Percentiles rank a stretch among this genome's conserved stretches.
These are phyloP conservation scores for Rhamphomyia laevipes DNA, from an alignment of 2,888 invertebrate species.

Conservation along the genomic window DNA sequence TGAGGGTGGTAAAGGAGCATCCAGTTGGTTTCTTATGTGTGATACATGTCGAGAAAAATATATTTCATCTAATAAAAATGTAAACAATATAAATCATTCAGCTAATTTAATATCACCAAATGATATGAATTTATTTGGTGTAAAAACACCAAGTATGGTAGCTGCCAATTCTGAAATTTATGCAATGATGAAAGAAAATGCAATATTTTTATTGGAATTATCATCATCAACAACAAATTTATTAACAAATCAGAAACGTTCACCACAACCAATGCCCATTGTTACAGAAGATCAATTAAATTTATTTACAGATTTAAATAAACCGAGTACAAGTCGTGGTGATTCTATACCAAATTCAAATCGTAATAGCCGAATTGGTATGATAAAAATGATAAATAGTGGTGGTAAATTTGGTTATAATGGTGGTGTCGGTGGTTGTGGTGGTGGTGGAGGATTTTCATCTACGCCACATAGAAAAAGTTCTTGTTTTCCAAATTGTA, in stretches of 20 bases:
- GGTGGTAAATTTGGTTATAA: slow-evolving; percentile 16
- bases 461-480: slow-evolving; percentile 31
- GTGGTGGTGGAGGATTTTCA: slow-evolving; percentile 10
- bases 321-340: slow-evolving; percentile 35
- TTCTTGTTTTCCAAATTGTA: slow-evolving; percentile 24
- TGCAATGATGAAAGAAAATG: slow-evolving; percentile 78
- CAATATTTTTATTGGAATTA: slow-evolving; percentile 82
- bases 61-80: slow-evolving; percentile 31
- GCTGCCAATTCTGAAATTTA: slow-evolving; percentile 37
- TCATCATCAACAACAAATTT: slow-evolving; percentile 49
- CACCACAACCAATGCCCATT: slow-evolving; percentile 36
- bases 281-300: slow-evolving; percentile 34
- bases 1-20: slow-evolving; percentile 65
- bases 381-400: slow-evolving; percentile 25
- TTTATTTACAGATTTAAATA: slow-evolving; percentile 29
- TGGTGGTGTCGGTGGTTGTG: too few relatives aligned
- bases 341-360: slow-evolving; percentile 22
- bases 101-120: slow-evolving; percentile 30
- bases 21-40: slow-evolving; percentile 88
- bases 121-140: slow-evolving; percentile 38
- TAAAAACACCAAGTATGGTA: slow-evolving; percentile 29
- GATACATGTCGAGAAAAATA: slow-evolving; percentile 74
- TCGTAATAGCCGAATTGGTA: slow-evolving; percentile 30
- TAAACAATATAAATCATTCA: slow-evolving; percentile 31
- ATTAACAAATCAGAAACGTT: slow-evolving; percentile 22